Percentiles rank a stretch among this genome's conserved stretches.
Conservation (phyloP, 2,888 invertebrate genomes). For the Proisotoma minuta region DNA sequence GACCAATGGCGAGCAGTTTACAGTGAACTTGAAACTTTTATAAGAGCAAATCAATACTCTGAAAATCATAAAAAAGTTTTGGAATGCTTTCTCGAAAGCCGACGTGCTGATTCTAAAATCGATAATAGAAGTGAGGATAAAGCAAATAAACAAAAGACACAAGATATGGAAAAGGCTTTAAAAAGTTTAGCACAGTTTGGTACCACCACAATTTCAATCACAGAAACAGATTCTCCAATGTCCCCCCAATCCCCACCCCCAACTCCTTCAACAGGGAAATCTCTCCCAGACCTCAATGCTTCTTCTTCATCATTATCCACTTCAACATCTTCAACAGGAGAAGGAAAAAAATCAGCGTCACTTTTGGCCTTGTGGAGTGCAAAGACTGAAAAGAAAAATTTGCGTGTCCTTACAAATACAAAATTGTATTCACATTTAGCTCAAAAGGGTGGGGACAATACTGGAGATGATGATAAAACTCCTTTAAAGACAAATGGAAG, state of each 20-base stretch:
- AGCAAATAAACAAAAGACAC: constrained; percentile 45
- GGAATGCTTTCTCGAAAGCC: constrained; percentile 74
- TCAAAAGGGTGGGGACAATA: constrained; percentile 3
- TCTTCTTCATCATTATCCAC: background rate
- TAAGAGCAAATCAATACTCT: constrained; percentile 72
- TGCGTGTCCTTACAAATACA: constrained; percentile 26
- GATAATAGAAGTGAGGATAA: constrained; percentile 56
- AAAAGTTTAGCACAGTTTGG: constrained; percentile 26
- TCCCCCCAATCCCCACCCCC: constrained; percentile 79
- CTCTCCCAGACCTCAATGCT: constrained; percentile 10
- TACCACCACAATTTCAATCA: background rate
- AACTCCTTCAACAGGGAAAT: constrained; percentile 50
- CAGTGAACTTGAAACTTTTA: constrained; percentile 77
- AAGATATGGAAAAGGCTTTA: constrained; percentile 21
- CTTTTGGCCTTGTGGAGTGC: constrained; percentile 36
- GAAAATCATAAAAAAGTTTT: constrained; percentile 72
- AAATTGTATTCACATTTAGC: constrained; percentile 43
- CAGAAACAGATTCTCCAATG: constrained; percentile 51
- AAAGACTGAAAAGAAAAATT: constrained; percentile 41
- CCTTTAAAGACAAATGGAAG: background rate
- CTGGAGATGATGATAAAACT: background rate
- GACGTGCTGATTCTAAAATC: constrained; percentile 54
- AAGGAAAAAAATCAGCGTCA: constrained; percentile 13
- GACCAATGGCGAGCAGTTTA: constrained; percentile 89
- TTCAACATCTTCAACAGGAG: background rate